Conservation (phyloP, 1,140 invertebrate genomes). For the Aphelenchoides fujianensis region DNA sequence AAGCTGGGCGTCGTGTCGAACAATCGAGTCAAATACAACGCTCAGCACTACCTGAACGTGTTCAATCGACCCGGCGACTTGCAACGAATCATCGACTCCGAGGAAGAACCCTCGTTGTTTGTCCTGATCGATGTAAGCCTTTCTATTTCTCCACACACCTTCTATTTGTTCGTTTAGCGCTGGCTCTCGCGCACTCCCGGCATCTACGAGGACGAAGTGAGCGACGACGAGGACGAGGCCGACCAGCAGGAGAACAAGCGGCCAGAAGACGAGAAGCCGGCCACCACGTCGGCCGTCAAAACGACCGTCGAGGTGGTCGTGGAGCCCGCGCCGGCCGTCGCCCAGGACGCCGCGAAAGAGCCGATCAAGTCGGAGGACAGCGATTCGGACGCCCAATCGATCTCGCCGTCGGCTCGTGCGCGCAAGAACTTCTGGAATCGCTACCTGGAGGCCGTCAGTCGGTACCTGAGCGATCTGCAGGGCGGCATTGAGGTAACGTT, state of each 20-base stretch:
- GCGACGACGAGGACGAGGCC: constrained; percentile 24
- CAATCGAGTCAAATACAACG: constrained; percentile 84
- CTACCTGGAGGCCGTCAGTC: constrained; percentile 42
- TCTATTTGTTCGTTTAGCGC: constrained; percentile 51
- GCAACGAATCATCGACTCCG: constrained; percentile 73
- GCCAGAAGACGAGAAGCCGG: constrained; percentile 59
- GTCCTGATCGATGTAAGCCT: constrained; percentile 73
- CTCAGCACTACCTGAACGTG: constrained; percentile 78
- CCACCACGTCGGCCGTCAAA: background rate
- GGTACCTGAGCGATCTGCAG: constrained; percentile 48
- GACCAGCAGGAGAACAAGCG: constrained; percentile 34
- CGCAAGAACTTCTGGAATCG: constrained; percentile 41
- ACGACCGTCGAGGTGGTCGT: background rate
- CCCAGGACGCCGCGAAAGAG: background rate
- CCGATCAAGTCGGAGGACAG: constrained; percentile 3
- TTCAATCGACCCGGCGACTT: constrained; percentile 76
- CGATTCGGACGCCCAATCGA: constrained; percentile 3
- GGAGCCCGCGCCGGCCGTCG: background rate
- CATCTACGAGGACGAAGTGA: constrained; percentile 70
- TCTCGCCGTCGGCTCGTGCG: background rate
- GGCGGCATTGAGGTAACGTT: constrained; percentile 66
- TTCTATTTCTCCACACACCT: background rate
- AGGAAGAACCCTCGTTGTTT: constrained; percentile 78
- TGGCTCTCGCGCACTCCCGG: constrained; percentile 94
- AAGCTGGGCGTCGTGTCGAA: constrained; percentile 86